Conservation (phyloP, 2,888 invertebrate genomes). For the Andrena minutula region DNA sequence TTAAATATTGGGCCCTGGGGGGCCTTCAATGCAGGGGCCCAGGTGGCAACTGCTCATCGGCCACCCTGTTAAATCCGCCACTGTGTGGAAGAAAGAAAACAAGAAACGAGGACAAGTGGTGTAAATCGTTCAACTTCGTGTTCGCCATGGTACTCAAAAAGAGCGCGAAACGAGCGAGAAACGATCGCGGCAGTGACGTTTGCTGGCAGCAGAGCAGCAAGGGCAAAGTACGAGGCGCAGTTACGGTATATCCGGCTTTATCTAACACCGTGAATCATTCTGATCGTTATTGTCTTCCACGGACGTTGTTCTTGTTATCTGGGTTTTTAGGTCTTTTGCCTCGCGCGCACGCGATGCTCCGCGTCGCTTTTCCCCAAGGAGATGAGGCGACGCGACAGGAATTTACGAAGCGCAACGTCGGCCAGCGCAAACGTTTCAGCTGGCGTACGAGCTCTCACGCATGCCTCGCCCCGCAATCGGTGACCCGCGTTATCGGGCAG, state of each 20-base stretch:
- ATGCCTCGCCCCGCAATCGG: background rate
- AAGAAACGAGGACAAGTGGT: background rate
- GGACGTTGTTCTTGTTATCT: slow-evolving; percentile 63
- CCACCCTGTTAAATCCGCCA: no score
- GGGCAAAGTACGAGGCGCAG: slow-evolving; percentile 83
- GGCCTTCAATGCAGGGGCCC: no score
- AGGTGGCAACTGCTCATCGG: no score
- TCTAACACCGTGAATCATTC: slow-evolving; percentile 81
- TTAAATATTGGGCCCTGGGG: no score
- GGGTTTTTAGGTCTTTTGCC: slow-evolving; percentile 66
- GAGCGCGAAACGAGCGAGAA: background rate
- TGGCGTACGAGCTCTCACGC: background rate
- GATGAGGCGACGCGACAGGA: background rate
- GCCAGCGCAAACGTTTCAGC: background rate
- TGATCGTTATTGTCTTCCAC: slow-evolving; percentile 78
- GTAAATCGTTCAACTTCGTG: no score
- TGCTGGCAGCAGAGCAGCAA: slow-evolving; percentile 39
- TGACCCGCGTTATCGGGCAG: slow-evolving; percentile 7
- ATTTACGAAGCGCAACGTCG: background rate
- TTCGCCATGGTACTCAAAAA: no score
- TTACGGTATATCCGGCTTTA: slow-evolving; percentile 80
- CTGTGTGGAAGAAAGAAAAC: background rate
- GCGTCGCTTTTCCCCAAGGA: background rate
- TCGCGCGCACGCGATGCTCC: background rate
- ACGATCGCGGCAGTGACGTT: slow-evolving; percentile 34